Evolutionary conservation across 1,140 invertebrate genomes (phyloP), one percentile per base, ranked within the genome.

Genomic region (Akabosia matsudoensis): DNA sequence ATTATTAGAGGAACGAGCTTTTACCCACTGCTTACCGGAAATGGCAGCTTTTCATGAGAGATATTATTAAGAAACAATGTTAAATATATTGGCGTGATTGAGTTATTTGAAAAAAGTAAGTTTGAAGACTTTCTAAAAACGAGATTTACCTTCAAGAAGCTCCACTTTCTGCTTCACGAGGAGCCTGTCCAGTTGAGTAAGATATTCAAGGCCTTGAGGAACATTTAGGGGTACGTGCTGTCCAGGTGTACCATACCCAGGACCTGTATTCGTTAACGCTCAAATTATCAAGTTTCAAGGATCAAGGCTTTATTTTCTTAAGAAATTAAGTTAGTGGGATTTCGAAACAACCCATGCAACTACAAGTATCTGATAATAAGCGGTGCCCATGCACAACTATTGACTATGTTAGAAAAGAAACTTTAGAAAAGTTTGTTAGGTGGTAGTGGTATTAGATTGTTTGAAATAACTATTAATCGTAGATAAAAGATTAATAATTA

Each of bases 161-260:
- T 96, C 93, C 13, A 94, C 89, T 86, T 95, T 93, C 85, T 96
- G 94, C 82, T 96, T 91, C 61, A 97, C 89, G 74, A 96, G 86
- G 56, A 97, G 86, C 81, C 93, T 90, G 85, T 97, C 94, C 88
- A 97, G 90, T 88, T 88, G 89, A 84, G 92, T 93, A 86, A 97
- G 91, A 89, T 94, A 97, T 88, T 96, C 94, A 88, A 97, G 91
- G 79, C 94, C 95, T 83, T 90, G 92, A 72, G 92, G 95, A 87
- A 92, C 96, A 84, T 90, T 93, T 84, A 81, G 56, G 4, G 80
- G 76, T 26, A 81, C 54, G 31, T 18, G 33, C 33, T 33, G 34
- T 1, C 45, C 52, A 7, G 33, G 24, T 56, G 37, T 56, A 4
- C 73, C 73, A 31, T 67, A 67, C 28, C 26, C 61, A 30, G 28